phyloP scores from a whole-genome alignment of 1,140 invertebrate genomes.

The Pissodes strobi region DNA sequence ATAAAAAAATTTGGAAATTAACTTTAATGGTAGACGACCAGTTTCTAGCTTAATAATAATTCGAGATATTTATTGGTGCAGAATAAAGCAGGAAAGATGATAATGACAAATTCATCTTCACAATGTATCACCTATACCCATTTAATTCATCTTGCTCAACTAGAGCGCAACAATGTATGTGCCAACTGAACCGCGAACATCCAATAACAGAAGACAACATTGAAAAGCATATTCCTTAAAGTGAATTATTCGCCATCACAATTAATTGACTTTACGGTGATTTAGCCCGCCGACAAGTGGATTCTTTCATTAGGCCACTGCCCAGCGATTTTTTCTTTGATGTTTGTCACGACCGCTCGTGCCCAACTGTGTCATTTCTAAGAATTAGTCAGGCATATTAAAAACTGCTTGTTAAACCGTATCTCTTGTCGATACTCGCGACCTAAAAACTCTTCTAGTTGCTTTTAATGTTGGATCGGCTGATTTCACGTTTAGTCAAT shows the following conservation, averaged over 20 bases:
- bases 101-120: too few species aligned
- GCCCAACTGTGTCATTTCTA: neutral
- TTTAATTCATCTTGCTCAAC: constrained; percentile 13
- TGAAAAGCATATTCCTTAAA: constrained; percentile 16
- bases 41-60: too few species aligned
- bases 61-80: too few species aligned
- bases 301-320: constrained; percentile 6
- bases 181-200: constrained; percentile 10
- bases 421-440: too few species aligned
- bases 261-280: constrained; percentile 25
- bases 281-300: constrained; percentile 13
- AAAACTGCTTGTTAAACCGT: too few species aligned
- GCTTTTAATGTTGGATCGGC: too few species aligned
- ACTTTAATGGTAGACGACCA: too few species aligned
- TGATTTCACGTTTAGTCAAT: too few species aligned
- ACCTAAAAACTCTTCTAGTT: too few species aligned
- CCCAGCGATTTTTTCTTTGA: neutral
- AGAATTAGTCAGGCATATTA: neutral
- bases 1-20: too few species aligned
- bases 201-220: constrained; percentile 16
- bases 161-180: constrained; percentile 11
- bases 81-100: too few species aligned
- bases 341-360: constrained; percentile 18
- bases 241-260: constrained; percentile 21
- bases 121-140: constrained; percentile 12